Base-by-base conservation (phyloP, 2,888 invertebrate genomes). In the Lasioglossum villosulum region DNA sequence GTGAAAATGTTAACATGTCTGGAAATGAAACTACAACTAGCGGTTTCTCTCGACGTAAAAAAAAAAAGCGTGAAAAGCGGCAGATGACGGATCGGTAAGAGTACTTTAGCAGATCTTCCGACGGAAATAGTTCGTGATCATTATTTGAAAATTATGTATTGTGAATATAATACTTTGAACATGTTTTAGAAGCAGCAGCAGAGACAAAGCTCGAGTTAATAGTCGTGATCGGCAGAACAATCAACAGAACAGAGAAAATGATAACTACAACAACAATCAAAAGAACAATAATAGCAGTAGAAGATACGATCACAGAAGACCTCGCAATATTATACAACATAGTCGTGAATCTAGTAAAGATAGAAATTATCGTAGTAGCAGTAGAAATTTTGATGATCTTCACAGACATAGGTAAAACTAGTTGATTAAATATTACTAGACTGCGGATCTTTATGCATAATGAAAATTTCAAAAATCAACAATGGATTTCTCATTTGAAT, bases 261-360 rank as follows among this genome's bases (percentile, higher is more conserved):
- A 94, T 86, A 93, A 87, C 80, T 93, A 84, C 71, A 94, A 93
- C 83, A 94, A 93, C 84, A 94, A 93, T 86, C 92, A 93, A 83
- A 90, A 90, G 84, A 94, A 93, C 83, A 93, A 90, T 79, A 90
- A 84, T 74, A 89, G 88, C 70, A 89, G 82, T 72, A 93, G 93
- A 75, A 91, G 94, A 84, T 92, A 92, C 71, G 94, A 94, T 63
- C 89, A 90, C 56, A 92, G 93, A 84, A 92, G 94, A 76, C 89
- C 90, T 73, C 93, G 93, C 30, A 94, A 93, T 87, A 89, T 90
- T 73, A 90, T 92, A 73, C 93, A 94, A 70, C 92, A 92, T 71
- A 96, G 96, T 89, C 94, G 96, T 52, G 96, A 96, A 86, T 93
- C 95, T 37, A 96, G 96, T 87, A 95, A 95, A 90, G 96, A 96